Percentiles rank a stretch among this genome's conserved stretches.
phyloP scores from a whole-genome alignment of 2,888 invertebrate genomes.

The Tenthredo distinguenda region DNA sequence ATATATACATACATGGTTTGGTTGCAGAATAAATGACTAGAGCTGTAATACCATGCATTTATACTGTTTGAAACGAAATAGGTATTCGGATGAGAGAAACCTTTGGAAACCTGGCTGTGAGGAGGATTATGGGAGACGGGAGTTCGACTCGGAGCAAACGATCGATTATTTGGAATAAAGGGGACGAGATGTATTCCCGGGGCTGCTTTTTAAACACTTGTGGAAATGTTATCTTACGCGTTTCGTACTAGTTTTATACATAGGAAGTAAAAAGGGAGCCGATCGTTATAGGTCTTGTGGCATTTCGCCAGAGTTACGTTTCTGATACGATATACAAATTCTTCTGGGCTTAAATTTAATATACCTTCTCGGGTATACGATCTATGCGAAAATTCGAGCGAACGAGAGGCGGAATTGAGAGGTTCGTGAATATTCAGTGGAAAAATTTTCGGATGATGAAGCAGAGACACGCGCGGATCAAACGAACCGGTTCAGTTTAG shows the following conservation, averaged over 20 bases:
- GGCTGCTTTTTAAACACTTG: neutral
- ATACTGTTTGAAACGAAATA: neutral
- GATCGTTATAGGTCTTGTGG: neutral
- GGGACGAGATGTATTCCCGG: neutral
- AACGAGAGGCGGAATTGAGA: neutral
- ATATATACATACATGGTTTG: neutral
- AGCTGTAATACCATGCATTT: neutral
- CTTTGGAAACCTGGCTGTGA: neutral
- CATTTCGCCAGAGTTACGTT: neutral
- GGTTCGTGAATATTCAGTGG: slow-evolving; percentile 26
- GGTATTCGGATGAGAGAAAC: neutral
- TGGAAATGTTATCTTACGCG: neutral
- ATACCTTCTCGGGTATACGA: neutral
- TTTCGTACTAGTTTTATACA: neutral
- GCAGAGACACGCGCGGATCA: slow-evolving; percentile 34
- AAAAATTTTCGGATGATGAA: slow-evolving; percentile 33
- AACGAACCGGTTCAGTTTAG: slow-evolving; percentile 18
- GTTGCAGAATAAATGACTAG: neutral
- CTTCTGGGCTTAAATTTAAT: neutral
- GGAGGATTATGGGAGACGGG: neutral
- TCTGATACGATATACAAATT: too few species aligned
- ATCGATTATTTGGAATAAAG: neutral
- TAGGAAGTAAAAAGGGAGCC: neutral
- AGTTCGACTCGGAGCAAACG: slow-evolving; percentile 3
- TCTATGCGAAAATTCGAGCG: neutral